Evolutionary conservation across 1,140 invertebrate genomes (phyloP).

Genomic region (Drosophila virilis): DNA sequence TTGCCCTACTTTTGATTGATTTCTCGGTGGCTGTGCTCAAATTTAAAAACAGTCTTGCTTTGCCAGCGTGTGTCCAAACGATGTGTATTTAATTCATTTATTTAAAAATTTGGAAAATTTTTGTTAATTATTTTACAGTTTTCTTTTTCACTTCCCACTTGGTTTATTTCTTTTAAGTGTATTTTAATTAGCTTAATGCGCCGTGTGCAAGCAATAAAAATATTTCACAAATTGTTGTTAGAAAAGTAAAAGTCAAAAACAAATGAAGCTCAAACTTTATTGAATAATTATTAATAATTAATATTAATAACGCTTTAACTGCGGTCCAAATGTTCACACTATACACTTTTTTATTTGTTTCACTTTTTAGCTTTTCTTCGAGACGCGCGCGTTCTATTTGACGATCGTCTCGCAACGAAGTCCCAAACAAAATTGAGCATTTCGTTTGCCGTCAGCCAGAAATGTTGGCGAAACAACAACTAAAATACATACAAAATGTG

Average conservation of each 20-base stretch:
- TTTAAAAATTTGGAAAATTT: constrained; percentile 14
- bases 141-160: constrained; percentile 29
- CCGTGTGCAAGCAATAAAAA: constrained; percentile 39
- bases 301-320: constrained; percentile 10
- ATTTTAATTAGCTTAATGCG: background rate
- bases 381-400: constrained; percentile 48
- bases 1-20: constrained; percentile 59
- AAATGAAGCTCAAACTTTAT: background rate
- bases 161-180: constrained; percentile 9
- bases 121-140: background rate
- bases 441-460: constrained; percentile 57
- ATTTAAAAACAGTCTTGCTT: constrained; percentile 15
- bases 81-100: constrained; percentile 11
- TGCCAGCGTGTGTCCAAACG: background rate
- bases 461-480: constrained; percentile 48
- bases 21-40: constrained; percentile 5
- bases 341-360: constrained; percentile 27
- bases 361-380: constrained; percentile 19
- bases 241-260: constrained; percentile 15
- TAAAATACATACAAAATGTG: constrained; percentile 44
- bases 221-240: background rate
- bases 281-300: background rate
- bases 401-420: constrained; percentile 73
- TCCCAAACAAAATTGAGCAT: constrained; percentile 76
- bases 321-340: constrained; percentile 14